These are phyloP conservation scores for Pristiophorus japonicus DNA, from an alignment of 2,113 vertebrate genomes.

Conservation along the genomic window DNA sequence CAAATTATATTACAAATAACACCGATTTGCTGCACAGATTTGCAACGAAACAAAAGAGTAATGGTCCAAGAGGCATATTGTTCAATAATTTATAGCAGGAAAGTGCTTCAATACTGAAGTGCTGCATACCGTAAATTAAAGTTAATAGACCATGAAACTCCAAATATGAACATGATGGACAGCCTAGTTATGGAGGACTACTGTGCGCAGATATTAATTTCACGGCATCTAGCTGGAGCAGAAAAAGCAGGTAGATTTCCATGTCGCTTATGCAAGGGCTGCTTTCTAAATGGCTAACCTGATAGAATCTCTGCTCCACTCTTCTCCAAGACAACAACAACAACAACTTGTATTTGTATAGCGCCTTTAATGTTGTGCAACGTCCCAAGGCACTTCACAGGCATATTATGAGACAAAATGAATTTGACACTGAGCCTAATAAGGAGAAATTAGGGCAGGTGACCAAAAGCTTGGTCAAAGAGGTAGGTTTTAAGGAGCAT, in stretches of 20 bases:
- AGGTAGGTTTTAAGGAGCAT: too few species aligned
- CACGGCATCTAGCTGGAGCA: too few species aligned
- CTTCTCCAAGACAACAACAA: too few species aligned
- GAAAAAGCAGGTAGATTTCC: not conserved
- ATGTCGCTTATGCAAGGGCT: not conserved
- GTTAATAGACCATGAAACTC: not conserved
- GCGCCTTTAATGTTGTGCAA: too few species aligned
- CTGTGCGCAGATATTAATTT: not conserved
- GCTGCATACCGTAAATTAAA: not conserved
- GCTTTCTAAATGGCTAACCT: not conserved
- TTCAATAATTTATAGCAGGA: not conserved
- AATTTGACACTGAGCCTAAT: too few species aligned
- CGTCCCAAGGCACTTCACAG: too few species aligned
- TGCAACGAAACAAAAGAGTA: not conserved
- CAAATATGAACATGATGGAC: not conserved
- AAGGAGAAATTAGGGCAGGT: too few species aligned
- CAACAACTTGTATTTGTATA: too few species aligned
- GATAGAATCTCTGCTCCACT: not conserved
- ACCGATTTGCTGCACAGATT: not conserved
- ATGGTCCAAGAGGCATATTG: not conserved
- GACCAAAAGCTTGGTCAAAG: too few species aligned
- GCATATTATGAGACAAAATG: too few species aligned
- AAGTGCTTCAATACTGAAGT: not conserved
- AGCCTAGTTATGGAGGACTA: not conserved
- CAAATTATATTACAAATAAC: not conserved